phyloP scores from a whole-genome alignment of 1,140 invertebrate genomes.

The Helicorthomorpha holstii region DNA sequence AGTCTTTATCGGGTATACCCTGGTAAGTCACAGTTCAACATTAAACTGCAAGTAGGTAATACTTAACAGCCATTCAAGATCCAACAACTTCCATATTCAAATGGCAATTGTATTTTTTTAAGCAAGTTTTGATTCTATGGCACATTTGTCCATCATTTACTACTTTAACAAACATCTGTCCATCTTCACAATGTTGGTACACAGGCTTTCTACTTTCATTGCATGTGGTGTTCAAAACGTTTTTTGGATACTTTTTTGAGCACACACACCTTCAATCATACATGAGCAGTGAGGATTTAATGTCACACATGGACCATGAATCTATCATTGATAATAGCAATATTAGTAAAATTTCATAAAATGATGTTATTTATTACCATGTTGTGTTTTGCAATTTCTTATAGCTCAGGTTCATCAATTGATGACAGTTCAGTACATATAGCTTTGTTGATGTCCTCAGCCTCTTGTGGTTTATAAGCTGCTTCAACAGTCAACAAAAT shows the following conservation, averaged over 20 bases:
- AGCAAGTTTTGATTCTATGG: conserved; percentile 32
- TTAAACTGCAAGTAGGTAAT: too few relatives aligned
- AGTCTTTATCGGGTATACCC: too few relatives aligned
- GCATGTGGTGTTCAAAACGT: conserved; percentile 22
- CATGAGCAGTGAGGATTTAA: conserved; percentile 10
- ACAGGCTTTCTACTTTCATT: conserved; percentile 24
- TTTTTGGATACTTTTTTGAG: conserved; percentile 10
- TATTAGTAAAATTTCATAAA: too few relatives aligned
- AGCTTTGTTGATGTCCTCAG: conserved; percentile 11
- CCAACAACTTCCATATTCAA: conserved; percentile 34
- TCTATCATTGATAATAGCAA: too few relatives aligned
- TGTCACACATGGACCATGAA: conserved; percentile 13
- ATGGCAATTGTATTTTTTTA: conserved; percentile 30
- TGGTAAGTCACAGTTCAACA: too few relatives aligned
- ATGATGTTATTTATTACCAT: too few relatives aligned
- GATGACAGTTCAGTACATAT: conserved; percentile 1
- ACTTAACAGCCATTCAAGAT: too few relatives aligned
- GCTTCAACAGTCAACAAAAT: conserved; percentile 26
- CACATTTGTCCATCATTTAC: conserved; percentile 20
- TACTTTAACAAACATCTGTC: conserved; percentile 3
- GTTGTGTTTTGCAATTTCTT: conserved; percentile 5
- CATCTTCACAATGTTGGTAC: conserved; percentile 18
- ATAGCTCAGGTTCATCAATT: background rate
- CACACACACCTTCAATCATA: conserved; percentile 13
- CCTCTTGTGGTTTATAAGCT: background rate